Evolutionary conservation across 2,888 invertebrate species (phyloP), one percentile per base, ranked within the genome.

Genomic region (Philaethria dido): DNA sequence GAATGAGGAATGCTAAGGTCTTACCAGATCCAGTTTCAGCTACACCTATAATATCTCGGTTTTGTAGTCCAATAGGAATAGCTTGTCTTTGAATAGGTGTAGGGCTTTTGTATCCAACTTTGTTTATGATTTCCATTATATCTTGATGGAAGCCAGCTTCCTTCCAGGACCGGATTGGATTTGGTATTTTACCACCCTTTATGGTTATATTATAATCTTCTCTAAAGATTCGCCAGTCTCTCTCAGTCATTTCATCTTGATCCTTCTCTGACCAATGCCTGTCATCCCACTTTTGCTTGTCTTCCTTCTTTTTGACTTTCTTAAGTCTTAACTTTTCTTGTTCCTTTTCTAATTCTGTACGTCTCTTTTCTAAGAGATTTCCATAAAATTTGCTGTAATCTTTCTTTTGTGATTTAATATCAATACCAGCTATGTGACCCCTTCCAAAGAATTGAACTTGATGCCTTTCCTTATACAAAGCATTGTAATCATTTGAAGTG

Each of bases 21-120:
- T 99, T 99, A 87, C 99, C 99, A 55, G 98, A 98, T 81, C 99
- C 99, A 69, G 99, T 99, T 93, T 99, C 99, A 50, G 99, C 99
- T 16, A 99, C 99, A 85, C 99, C 99, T 81, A 99, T 99, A 76
- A 99, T 99, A 83, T 99, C 98, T 60, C 98, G 93, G 86, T 98
- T 98, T 86, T 98, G 96, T 79, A 97, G 90, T 44, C 99, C 99
- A 85, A 99, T 99, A 0, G 99, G 99, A 82, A 99, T 99, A 64
- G 99, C 99, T 89, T 99, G 99, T 69, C 99, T 93, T 88, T 99
- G 99, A 92, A 99, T 99, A 3, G 99, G 99, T 0, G 99, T 99
- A 0, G 99, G 98, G 80, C 99, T 99, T 87, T 97, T 98, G 81
- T 99, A 99, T 1, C 99, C 99, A 72, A 99, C 97, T 87, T 96